Base-by-base conservation (phyloP, 2,113 vertebrate genomes). In the Protobothrops flavoviridis region DNA sequence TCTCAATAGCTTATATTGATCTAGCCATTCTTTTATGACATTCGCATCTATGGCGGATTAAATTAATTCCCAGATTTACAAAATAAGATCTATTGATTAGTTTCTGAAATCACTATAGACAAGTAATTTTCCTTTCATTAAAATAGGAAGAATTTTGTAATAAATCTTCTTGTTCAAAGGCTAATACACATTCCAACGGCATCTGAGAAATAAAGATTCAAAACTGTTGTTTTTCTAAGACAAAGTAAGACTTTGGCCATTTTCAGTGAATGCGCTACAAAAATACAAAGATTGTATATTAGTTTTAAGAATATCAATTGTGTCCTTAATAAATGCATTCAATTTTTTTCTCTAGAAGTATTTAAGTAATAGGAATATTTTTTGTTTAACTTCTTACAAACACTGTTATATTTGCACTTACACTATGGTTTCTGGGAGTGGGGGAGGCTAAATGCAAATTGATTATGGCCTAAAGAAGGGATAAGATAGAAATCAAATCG, bases 61-160 rank as follows among this genome's bases (percentile, higher is more conserved):
- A 43, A 81, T 43, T 81, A 81, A 81, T 39, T 20, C 74, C 17
- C 33, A 56, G 94, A 33, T 88, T 95, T 95, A 94, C 93, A 87
- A 93, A 61, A 93, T 92, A 92, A 93, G 48, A 95, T 93, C 91
- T 92, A 91, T 59, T 93, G 56, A 94, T 93, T 95, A 64, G 50
- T 87, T 95, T 95, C 93, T 94, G 93, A 95, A 95, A 94, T 93
- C 94, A 95, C 94, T 97, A 95, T 86, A 95, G 0, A 10, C 89
- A 96, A 93, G 90, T 91, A 95, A 96, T 95, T 95, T 95, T 94
- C 61, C 94, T 95, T 96, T 94, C 87, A 94, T 95, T 95, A 96
- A 94, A 94, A 95, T 86, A 91, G 86, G 2, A 95, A 59, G 90
- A 93, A 95, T 96, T 96, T 96, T 94, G 56, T 95, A 95, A 95